A percentile compares a stretch with the other conserved stretches of the same genome.
Conservation (phyloP, 1,140 invertebrate species). For the Scylla paramamosain region DNA sequence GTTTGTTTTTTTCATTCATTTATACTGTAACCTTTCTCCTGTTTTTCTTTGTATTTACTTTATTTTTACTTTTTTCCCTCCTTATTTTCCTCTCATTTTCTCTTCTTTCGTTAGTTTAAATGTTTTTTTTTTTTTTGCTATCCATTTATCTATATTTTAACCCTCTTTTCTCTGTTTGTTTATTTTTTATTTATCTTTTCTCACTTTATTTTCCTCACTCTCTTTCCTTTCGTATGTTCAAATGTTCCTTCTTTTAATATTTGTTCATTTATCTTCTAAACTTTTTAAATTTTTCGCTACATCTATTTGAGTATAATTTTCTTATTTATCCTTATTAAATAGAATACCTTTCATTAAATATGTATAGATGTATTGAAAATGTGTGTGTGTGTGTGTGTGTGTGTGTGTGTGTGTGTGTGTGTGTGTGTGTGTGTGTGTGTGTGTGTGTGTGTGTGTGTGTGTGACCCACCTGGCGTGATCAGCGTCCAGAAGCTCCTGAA, state of each 20-base stretch:
- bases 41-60: too few species aligned
- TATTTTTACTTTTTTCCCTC: not conserved
- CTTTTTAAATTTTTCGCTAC: too few species aligned
- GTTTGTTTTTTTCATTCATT: not conserved
- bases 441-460: slow-evolving; percentile 35
- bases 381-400: slow-evolving; percentile 52
- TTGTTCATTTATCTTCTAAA: too few species aligned
- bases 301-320: too few species aligned
- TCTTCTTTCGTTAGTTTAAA: too few species aligned
- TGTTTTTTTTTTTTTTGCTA: too few species aligned
- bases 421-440: slow-evolving; percentile 42
- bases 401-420: slow-evolving; percentile 55
- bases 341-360: not conserved
- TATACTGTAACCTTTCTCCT: not conserved
- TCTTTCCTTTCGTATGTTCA: too few species aligned
- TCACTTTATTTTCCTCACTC: not conserved
- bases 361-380: too few species aligned
- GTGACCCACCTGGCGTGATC: slow-evolving; percentile 65
- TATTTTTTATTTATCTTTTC: not conserved
- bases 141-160: not conserved
- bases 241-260: not conserved
- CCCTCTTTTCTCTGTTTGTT: not conserved
- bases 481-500: slow-evolving; percentile 67
- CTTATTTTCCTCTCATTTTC: not conserved
- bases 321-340: too few species aligned